These are phyloP conservation scores for Himalopsyche tibetana DNA, from an alignment of 2,888 invertebrate genomes.

Conservation along the genomic window DNA sequence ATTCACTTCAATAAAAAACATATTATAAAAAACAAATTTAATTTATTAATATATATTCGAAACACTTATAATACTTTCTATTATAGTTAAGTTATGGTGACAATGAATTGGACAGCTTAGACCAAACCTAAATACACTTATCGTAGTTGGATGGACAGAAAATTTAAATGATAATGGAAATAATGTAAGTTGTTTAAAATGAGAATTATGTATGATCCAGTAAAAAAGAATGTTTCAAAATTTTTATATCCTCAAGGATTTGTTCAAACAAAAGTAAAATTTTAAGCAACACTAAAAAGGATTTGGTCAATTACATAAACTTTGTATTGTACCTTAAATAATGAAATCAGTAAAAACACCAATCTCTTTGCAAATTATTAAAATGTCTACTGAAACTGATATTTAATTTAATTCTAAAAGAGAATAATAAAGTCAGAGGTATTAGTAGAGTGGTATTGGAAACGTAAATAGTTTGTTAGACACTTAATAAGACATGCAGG, in stretches of 20 bases:
- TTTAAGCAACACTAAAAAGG: neutral
- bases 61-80: constrained; percentile 73
- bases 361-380: constrained; percentile 10
- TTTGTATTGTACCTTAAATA: neutral
- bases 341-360: neutral
- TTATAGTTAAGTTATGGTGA: constrained; percentile 65
- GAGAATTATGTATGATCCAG: neutral
- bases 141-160: constrained; percentile 65
- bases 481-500: constrained; percentile 49
- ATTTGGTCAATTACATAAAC: neutral
- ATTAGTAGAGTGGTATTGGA: constrained; percentile 35
- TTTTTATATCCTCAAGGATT: neutral
- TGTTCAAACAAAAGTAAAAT: neutral
- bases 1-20: constrained; percentile 22
- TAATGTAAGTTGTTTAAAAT: constrained; percentile 1
- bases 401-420: constrained; percentile 24
- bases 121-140: constrained; percentile 66
- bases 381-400: constrained; percentile 10
- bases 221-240: neutral
- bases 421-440: constrained; percentile 31
- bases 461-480: constrained; percentile 46
- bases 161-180: constrained; percentile 53
- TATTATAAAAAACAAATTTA: constrained; percentile 66
- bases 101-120: constrained; percentile 66
- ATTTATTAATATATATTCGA: constrained; percentile 68